A percentile compares a stretch with the other conserved stretches of the same genome.
Evolutionary conservation across 2,113 vertebrate genomes (phyloP).

Genomic region (Poeciliopsis occidentalis): DNA sequence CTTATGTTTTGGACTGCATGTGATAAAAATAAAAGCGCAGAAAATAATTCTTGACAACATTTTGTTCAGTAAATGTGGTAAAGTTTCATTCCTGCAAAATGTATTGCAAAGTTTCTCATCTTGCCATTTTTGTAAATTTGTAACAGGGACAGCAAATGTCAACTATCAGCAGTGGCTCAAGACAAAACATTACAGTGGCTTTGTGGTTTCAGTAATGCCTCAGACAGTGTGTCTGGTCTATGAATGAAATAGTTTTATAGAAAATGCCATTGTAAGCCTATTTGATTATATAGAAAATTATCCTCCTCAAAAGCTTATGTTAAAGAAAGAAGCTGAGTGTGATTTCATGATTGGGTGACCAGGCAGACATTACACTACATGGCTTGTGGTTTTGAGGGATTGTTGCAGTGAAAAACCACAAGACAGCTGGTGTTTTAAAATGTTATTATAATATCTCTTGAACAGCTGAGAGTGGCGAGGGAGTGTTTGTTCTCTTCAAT

Average conservation of each 20-base stretch:
- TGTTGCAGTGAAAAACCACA: constrained; percentile 66
- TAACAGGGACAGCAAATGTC: constrained; percentile 9
- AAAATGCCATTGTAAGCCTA: constrained; percentile 39
- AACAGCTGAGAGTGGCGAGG: constrained; percentile 79
- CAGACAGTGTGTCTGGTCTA: constrained; percentile 13
- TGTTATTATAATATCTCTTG: constrained; percentile 70
- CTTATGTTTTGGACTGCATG: background rate
- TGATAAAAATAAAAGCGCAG: background rate
- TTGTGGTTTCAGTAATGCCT: constrained; percentile 1
- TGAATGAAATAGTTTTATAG: constrained; percentile 28
- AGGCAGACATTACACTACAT: constrained; percentile 42
- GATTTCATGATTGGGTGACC: constrained; percentile 52
- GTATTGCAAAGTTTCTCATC: background rate
- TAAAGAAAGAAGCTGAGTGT: constrained; percentile 37
- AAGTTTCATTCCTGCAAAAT: background rate
- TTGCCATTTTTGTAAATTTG: background rate
- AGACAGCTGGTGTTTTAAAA: constrained; percentile 73
- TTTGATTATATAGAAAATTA: constrained; percentile 41
- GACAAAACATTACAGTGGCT: background rate
- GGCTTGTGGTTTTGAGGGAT: constrained; percentile 72
- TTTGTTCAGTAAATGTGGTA: background rate
- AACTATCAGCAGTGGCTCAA: background rate
- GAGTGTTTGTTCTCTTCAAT: constrained; percentile 71
- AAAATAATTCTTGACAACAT: background rate
- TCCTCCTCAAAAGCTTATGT: constrained; percentile 35